These are phyloP conservation scores for Anhinga rufa DNA, from an alignment of 2,113 vertebrate species.

Conservation along the genomic window DNA sequence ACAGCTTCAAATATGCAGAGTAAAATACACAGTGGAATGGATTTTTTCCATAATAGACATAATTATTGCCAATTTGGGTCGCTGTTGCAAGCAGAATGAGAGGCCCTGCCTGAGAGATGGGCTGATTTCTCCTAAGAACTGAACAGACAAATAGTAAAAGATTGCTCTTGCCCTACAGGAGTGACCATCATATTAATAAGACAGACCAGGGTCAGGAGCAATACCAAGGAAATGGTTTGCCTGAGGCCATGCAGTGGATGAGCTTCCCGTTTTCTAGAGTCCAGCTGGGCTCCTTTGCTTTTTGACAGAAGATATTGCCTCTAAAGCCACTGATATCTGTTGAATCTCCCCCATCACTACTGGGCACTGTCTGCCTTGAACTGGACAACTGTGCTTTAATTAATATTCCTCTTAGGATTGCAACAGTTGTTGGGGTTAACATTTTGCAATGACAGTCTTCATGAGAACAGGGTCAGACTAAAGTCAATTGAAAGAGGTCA, in stretches of 20 bases:
- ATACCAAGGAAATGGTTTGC: neutral
- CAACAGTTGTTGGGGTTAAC: neutral
- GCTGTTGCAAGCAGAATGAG: neutral
- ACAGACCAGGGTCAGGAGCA: neutral
- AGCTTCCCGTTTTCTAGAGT: neutral
- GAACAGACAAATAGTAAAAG: conserved; percentile 3
- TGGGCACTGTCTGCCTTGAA: neutral
- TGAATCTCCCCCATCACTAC: neutral
- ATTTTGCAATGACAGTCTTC: neutral
- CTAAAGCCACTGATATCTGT: neutral
- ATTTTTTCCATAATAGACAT: neutral
- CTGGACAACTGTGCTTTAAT: conserved; percentile 1
- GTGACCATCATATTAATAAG: neutral
- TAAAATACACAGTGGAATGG: conserved; percentile 43
- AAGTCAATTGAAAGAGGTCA: neutral
- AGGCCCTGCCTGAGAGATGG: neutral
- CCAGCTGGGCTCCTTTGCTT: neutral
- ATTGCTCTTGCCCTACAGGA: neutral
- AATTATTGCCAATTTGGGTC: conserved; percentile 25
- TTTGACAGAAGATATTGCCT: neutral
- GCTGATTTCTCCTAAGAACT: conserved; percentile 19
- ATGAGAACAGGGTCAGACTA: neutral
- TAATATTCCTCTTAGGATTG: neutral
- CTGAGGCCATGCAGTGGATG: neutral
- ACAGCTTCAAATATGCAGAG: conserved; percentile 36